These are phyloP conservation scores for Thaumatotibia leucotreta DNA, from an alignment of 1,140 invertebrate species.

Conservation along the genomic window DNA sequence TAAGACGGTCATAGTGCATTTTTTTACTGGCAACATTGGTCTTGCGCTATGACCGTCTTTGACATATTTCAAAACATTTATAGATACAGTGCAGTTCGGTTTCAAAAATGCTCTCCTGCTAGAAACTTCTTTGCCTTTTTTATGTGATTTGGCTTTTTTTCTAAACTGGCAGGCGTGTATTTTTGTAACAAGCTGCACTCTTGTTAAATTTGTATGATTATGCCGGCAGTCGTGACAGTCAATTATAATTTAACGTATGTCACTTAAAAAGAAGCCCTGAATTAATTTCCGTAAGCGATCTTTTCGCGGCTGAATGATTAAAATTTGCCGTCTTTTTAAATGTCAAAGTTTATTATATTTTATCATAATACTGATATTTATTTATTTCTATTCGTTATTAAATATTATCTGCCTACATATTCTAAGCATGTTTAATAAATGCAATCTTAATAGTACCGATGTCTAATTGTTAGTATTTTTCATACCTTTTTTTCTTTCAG, in stretches of 20 bases:
- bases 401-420: too few relatives aligned
- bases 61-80: slow-evolving; percentile 28
- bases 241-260: too few relatives aligned
- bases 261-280: too few relatives aligned
- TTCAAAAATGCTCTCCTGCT: background rate
- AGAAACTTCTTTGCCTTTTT: background rate
- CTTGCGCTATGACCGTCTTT: slow-evolving; percentile 17
- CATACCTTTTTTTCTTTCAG: too few relatives aligned
- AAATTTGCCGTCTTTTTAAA: too few relatives aligned
- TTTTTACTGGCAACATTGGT: background rate
- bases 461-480: too few relatives aligned
- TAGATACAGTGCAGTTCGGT: slow-evolving; percentile 14
- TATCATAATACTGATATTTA: background rate
- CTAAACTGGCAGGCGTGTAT: background rate
- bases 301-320: too few relatives aligned
- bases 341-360: too few relatives aligned
- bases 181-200: background rate
- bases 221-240: background rate
- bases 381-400: too few relatives aligned
- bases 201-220: slow-evolving; percentile 1
- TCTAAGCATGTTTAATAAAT: too few relatives aligned
- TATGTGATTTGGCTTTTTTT: background rate
- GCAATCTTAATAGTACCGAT: too few relatives aligned
- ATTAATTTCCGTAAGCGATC: too few relatives aligned
- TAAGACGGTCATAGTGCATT: slow-evolving; percentile 16